phyloP scores from a whole-genome alignment of 2,797 vertebrate species.

The Leptodactylus fallax region DNA sequence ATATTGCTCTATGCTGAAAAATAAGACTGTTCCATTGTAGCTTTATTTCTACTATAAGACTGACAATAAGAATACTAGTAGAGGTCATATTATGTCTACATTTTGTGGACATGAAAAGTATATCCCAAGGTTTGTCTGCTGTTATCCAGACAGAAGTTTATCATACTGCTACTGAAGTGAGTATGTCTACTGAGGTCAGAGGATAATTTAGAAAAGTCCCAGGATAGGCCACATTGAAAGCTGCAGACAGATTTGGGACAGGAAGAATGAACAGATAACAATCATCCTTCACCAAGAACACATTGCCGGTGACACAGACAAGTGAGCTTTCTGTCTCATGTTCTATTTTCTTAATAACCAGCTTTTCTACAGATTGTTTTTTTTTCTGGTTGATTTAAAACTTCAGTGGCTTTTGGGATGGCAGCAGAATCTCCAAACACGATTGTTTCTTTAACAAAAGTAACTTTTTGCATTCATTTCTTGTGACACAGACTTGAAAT shows the following conservation, averaged over 20 bases:
- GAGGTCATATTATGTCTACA: background rate
- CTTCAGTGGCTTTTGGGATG: conserved; percentile 46
- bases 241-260: conserved; percentile 56
- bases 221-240: conserved; percentile 45
- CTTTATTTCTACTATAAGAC: conserved; percentile 16
- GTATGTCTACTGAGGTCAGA: conserved; percentile 49
- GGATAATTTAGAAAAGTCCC: conserved; percentile 52
- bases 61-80: background rate
- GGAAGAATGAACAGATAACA: conserved; percentile 55
- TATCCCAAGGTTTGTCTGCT: conserved; percentile 11
- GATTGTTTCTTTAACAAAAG: conserved; percentile 57
- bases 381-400: conserved; percentile 61
- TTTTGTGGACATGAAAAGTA: conserved; percentile 26
- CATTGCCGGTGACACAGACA: conserved; percentile 40
- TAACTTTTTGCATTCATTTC: conserved; percentile 44
- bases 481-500: conserved; percentile 45
- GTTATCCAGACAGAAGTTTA: conserved; percentile 25
- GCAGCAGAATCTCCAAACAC: conserved; percentile 42
- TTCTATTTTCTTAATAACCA: conserved; percentile 54
- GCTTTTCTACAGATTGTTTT: conserved; percentile 41
- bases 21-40: background rate
- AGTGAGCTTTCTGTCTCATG: conserved; percentile 37
- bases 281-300: conserved; percentile 52
- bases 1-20: background rate
- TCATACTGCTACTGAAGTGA: conserved; percentile 39